These are phyloP conservation scores for Sebastes oblongus DNA, from an alignment of 2,797 vertebrate genomes.

Conservation along the genomic window DNA sequence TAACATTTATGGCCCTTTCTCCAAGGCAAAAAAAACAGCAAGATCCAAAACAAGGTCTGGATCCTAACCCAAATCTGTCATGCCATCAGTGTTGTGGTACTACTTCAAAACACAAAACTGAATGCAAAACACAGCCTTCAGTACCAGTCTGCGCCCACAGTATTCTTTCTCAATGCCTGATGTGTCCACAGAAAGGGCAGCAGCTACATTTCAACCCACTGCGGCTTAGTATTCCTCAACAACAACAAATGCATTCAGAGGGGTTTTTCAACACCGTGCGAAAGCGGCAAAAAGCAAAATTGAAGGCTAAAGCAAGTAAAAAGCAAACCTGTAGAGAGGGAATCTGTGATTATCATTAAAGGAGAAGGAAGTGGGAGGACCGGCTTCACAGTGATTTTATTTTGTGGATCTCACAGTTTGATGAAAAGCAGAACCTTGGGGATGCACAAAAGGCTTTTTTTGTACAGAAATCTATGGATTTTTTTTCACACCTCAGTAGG, in stretches of 20 bases:
- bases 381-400: slow-evolving; percentile 32
- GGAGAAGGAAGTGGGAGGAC: slow-evolving; percentile 46
- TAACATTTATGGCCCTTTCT: slow-evolving; percentile 63
- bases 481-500: slow-evolving; percentile 23
- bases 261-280: not conserved
- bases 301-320: slow-evolving; percentile 39
- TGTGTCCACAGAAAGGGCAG: slow-evolving; percentile 38
- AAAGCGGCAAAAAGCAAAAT: slow-evolving; percentile 20
- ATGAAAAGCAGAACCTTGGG: slow-evolving; percentile 25
- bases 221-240: not conserved
- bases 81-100: slow-evolving; percentile 29
- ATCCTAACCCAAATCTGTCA: slow-evolving; percentile 66
- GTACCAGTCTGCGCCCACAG: not conserved
- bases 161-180: not conserved
- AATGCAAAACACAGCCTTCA: slow-evolving; percentile 22
- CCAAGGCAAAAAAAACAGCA: slow-evolving; percentile 43
- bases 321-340: slow-evolving; percentile 13
- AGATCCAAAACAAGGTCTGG: slow-evolving; percentile 64
- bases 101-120: slow-evolving; percentile 44
- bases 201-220: not conserved
- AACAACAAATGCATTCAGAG: slow-evolving; percentile 27
- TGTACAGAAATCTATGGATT: slow-evolving; percentile 1
- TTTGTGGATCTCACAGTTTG: slow-evolving; percentile 23
- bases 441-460: slow-evolving; percentile 14
- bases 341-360: slow-evolving; percentile 55